phyloP scores from a whole-genome alignment of 1,140 invertebrate genomes.

The Drosophila chauvacae region DNA sequence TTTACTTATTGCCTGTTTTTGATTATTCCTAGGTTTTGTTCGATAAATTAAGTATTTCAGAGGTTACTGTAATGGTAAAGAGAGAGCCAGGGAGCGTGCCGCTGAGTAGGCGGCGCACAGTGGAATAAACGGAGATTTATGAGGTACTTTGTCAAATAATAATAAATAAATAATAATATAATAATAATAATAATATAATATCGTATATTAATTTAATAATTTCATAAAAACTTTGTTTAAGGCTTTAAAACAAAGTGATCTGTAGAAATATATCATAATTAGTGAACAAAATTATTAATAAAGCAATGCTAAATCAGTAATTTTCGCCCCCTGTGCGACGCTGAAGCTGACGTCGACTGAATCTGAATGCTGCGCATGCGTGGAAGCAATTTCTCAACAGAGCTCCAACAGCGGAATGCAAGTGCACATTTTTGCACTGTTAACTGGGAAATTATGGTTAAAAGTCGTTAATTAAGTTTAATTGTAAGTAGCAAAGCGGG shows the following conservation, averaged over 20 bases:
- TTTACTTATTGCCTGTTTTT: no score
- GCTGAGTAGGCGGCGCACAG: no score
- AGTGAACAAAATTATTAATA: background rate
- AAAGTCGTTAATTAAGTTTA: constrained; percentile 16
- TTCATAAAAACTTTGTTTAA: background rate
- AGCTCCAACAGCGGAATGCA: constrained; percentile 13
- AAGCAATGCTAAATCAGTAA: background rate
- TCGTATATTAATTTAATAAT: background rate
- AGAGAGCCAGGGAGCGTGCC: no score
- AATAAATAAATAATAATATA: no score
- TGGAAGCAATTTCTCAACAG: constrained; percentile 9
- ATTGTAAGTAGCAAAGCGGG: constrained; percentile 9
- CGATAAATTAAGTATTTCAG: no score
- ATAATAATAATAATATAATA: no score
- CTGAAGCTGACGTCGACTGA: background rate
- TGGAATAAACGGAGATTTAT: no score
- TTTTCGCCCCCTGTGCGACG: background rate
- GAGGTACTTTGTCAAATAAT: no score
- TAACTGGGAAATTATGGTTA: constrained; percentile 14
- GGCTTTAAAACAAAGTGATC: background rate
- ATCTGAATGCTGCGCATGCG: constrained; percentile 26
- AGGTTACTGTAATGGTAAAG: no score
- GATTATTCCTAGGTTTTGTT: no score
- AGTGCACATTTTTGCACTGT: constrained; percentile 17
- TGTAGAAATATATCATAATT: background rate